Evolutionary conservation across 2,888 invertebrate species (phyloP), one percentile per base, ranked within the genome.

Genomic region (Lasioglossum lativentre): DNA sequence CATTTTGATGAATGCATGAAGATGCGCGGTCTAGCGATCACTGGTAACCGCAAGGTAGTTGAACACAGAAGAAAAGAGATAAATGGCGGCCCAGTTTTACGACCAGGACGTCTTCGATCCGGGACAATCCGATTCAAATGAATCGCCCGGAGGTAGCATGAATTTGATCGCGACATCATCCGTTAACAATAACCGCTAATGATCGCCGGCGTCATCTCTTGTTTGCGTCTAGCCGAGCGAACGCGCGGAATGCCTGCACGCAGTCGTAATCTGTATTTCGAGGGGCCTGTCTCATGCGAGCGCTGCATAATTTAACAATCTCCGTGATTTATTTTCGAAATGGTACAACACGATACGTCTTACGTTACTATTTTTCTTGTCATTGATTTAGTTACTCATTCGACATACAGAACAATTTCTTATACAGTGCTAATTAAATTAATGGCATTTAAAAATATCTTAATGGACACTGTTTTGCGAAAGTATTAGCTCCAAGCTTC

Each of bases 241-340:
- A 70, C 16, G 75, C 34, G 52, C 4, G 70, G 66, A 73, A 86
- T 87, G 70, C 27, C 59, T 47, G 70, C 66, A 6, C 34, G 70
- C 8, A 76, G 76, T 38, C 83, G 86, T 83, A 83, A 87, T 79
- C 74, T 78, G 80, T 86, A 87, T 86, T 81, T 83, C 79, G 23
- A 56, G n/a, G n/a, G 12, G 56, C 23, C 56, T n/a, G 56, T 1
- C n/a, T 56, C n/a, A n/a, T 56, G n/a, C 56, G 56, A 56, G n/a
- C 56, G 56, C 23, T 52, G 23, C 56, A 56, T 56, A 56, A 56
- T 56, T 56, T n/a, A 10, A n/a, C 1, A 10, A 56, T 56, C n/a
- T 56, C 23, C 8, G 10, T 4, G 4, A n/a, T 1, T 56, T 12
- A 12, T n/a, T 56, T 56, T n/a, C n/a, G 12, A 56, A n/a, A 12